phyloP scores from a whole-genome alignment of 2,797 vertebrate genomes.

The Poeciliopsis paucimaculata region DNA sequence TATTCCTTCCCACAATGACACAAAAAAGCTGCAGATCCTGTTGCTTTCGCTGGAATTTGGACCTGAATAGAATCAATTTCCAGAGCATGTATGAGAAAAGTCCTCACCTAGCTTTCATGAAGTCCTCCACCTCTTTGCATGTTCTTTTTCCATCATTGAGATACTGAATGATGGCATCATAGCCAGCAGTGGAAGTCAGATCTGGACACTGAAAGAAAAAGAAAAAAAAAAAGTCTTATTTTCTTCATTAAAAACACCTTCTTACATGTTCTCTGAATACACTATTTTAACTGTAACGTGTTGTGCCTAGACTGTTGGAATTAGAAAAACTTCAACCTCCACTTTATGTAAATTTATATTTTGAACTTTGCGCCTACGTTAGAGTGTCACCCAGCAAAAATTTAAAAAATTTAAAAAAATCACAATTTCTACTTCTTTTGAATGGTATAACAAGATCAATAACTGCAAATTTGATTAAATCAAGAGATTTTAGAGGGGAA shows the following conservation, averaged over 20 bases:
- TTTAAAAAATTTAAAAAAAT: slow-evolving; percentile 2
- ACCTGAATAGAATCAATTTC: background rate
- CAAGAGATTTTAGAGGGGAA: background rate
- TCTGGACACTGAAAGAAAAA: slow-evolving; percentile 83
- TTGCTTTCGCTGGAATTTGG: background rate
- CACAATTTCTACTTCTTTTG: slow-evolving; percentile 15
- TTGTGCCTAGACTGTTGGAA: background rate
- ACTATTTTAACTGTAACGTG: background rate
- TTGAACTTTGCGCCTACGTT: slow-evolving; percentile 45
- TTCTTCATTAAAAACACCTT: background rate
- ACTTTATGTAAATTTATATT: slow-evolving; percentile 49
- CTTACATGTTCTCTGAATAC: background rate
- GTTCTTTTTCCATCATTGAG: slow-evolving; percentile 91
- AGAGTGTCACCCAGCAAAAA: slow-evolving; percentile 49
- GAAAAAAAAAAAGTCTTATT: background rate
- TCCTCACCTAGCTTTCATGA: slow-evolving; percentile 92
- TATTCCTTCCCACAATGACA: background rate
- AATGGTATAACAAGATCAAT: background rate
- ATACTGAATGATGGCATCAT: slow-evolving; percentile 90
- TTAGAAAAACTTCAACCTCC: background rate
- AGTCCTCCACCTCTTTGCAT: slow-evolving; percentile 96
- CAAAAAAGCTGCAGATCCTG: background rate
- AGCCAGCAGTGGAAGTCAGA: slow-evolving; percentile 87
- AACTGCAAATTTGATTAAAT: background rate
- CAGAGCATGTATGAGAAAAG: background rate